Percentiles rank a stretch among this genome's conserved stretches.
Evolutionary conservation across 2,797 vertebrate species (phyloP).

Genomic region (Pyrrhura leucotis): DNA sequence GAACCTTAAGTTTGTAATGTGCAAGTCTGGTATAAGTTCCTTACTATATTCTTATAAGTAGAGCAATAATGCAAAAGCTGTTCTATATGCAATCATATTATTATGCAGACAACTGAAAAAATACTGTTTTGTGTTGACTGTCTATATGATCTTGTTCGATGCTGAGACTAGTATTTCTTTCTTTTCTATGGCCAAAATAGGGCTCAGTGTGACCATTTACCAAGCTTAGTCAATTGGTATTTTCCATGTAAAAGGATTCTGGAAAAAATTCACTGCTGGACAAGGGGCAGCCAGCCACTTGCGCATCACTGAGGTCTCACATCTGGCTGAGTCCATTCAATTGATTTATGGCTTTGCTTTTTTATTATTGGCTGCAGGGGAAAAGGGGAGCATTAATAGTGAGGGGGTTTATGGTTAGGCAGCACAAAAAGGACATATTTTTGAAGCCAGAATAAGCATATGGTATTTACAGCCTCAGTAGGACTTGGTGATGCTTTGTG

Average conservation of each 20-base stretch:
- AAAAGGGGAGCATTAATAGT: accelerated
- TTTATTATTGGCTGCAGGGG: not conserved
- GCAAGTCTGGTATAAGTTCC: slow-evolving; percentile 81
- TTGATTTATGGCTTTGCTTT: not conserved
- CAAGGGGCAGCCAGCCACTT: not conserved
- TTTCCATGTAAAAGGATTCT: not conserved
- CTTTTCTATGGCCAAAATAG: slow-evolving; percentile 62
- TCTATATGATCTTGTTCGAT: slow-evolving; percentile 69
- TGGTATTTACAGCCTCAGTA: not conserved
- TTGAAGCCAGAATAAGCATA: not conserved
- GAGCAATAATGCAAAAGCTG: slow-evolving; percentile 86
- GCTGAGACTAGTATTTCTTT: slow-evolving; percentile 67
- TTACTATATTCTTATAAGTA: slow-evolving; percentile 81
- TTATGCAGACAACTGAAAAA: slow-evolving; percentile 74
- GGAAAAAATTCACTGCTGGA: not conserved
- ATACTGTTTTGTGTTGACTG: slow-evolving; percentile 51
- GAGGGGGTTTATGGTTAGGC: accelerated
- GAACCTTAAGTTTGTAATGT: slow-evolving; percentile 88
- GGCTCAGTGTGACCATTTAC: slow-evolving; percentile 71
- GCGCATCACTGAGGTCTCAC: not conserved
- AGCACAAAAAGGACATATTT: not conserved
- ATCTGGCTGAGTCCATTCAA: not conserved
- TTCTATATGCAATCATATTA: slow-evolving; percentile 83
- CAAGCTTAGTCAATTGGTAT: slow-evolving; percentile 39
- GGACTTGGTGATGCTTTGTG: not conserved